Evolutionary conservation across 92 coral and sea anemone genomes (phyloP), one percentile per base, ranked within the genome.

Genomic region (Plumapathes pennacea): DNA sequence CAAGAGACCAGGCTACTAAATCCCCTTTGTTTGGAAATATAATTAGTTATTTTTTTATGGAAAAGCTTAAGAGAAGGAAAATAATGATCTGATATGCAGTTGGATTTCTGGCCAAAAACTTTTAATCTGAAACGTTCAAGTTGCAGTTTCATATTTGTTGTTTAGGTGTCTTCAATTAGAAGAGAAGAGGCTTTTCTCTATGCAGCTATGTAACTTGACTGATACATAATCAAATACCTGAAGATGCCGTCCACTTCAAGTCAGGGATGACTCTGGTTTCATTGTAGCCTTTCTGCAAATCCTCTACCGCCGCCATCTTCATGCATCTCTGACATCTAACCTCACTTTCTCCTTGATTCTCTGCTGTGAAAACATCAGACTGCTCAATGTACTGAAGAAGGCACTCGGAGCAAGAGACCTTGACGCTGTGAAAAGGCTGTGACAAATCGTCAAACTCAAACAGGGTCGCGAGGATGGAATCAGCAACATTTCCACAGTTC

Each of bases 381-480:
- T 77, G 39, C n/a, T 60, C 65, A 58, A 84, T 28, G 57, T 74
- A 71, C 27, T 51, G 25, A 39, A 61, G 72, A 27, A 63, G 40
- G 43, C 90, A 84, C 11, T 52, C 31, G 34, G 50, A 54, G 54
- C 90, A 84, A 8, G 90, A 77, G 2, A 60, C 54, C 46, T 27
- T 36, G 0, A 62, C 33, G 4, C 25, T 62, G 39, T 57, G 41
- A 38, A 46, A 60, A 46, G 25, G 31, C 30, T 22, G 10, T 13
- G 25, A 4, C 3, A 60, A 40, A 18, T 60, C 42, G 15, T 43
- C 63, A n/a, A 41, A 2, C 25, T 52, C 71, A 14, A 22, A 32
- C 47, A 84, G 57, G 25, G 54, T 28, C 9, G 32, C 32, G 31
- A 60, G 43, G 10, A 59, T 22, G 37, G 26, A 28, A 9, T 65